Conservation (phyloP, 2,797 vertebrate genomes). For the Hemibagrus guttatus region DNA sequence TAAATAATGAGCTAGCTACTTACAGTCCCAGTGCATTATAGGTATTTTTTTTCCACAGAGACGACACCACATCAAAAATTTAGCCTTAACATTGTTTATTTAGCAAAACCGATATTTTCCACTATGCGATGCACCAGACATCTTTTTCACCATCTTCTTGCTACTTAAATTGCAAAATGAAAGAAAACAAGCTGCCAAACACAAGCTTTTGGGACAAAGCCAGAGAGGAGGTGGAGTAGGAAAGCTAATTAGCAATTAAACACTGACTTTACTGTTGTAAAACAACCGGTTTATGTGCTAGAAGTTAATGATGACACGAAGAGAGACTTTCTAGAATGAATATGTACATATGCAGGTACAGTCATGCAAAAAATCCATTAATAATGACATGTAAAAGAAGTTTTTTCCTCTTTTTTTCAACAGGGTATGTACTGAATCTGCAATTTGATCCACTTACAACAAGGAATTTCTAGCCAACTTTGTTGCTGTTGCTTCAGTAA, state of each 20-base stretch:
- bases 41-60: neutral
- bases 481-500: neutral
- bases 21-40: neutral
- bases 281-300: neutral
- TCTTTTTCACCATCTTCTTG: neutral
- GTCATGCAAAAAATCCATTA: neutral
- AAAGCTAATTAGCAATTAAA: slow-evolving; percentile 24
- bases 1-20: neutral
- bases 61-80: neutral
- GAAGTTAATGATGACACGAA: slow-evolving; percentile 5
- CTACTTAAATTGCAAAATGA: neutral
- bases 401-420: neutral
- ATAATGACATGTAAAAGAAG: neutral
- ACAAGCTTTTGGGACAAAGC: slow-evolving; percentile 1
- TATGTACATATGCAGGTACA: neutral
- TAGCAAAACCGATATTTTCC: neutral
- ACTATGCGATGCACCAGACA: neutral
- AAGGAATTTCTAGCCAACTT: neutral
- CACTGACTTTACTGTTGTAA: neutral
- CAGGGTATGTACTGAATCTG: neutral
- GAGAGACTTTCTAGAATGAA: neutral
- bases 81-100: neutral
- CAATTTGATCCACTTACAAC: neutral
- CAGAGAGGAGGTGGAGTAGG: slow-evolving; percentile 5
- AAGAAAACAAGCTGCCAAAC: slow-evolving; percentile 5